Percentiles rank a stretch among this genome's conserved stretches.
Conservation (phyloP, 2,113 vertebrate genomes). For the Calidris pugnax region DNA sequence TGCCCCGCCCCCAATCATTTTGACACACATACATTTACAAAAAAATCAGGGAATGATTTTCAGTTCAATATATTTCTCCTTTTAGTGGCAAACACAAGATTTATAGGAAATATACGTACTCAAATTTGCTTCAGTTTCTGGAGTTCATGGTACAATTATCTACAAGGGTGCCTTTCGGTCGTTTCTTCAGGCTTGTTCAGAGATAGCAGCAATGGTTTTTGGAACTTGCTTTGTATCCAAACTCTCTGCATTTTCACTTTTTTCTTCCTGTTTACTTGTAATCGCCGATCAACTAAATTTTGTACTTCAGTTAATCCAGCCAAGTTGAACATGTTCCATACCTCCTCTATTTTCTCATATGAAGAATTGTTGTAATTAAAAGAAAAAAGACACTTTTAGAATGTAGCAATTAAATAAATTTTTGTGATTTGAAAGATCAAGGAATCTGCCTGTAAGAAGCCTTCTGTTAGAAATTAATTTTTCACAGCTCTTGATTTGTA, state of each 20-base stretch:
- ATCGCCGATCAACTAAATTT: slow-evolving; percentile 88
- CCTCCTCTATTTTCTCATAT: slow-evolving; percentile 79
- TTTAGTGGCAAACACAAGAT: neutral
- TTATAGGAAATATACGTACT: neutral
- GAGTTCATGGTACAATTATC: neutral
- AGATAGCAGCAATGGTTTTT: slow-evolving; percentile 72
- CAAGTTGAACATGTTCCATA: slow-evolving; percentile 81
- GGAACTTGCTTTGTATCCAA: slow-evolving; percentile 94
- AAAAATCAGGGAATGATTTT: neutral
- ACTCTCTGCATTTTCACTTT: slow-evolving; percentile 89
- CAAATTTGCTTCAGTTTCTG: neutral
- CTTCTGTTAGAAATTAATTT: neutral
- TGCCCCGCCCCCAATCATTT: neutral
- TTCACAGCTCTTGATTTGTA: neutral
- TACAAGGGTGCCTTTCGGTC: neutral
- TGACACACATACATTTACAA: neutral
- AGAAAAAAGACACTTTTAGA: neutral
- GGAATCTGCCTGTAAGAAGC: neutral
- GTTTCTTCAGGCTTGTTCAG: slow-evolving; percentile 28
- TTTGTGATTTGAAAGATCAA: neutral
- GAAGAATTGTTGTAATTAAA: neutral
- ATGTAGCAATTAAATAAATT: neutral
- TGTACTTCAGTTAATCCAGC: slow-evolving; percentile 90
- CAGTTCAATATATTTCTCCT: neutral
- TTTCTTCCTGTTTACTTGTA: slow-evolving; percentile 92